These are phyloP conservation scores for Drosophila monieri DNA, from an alignment of 2,888 invertebrate genomes.

Conservation along the genomic window DNA sequence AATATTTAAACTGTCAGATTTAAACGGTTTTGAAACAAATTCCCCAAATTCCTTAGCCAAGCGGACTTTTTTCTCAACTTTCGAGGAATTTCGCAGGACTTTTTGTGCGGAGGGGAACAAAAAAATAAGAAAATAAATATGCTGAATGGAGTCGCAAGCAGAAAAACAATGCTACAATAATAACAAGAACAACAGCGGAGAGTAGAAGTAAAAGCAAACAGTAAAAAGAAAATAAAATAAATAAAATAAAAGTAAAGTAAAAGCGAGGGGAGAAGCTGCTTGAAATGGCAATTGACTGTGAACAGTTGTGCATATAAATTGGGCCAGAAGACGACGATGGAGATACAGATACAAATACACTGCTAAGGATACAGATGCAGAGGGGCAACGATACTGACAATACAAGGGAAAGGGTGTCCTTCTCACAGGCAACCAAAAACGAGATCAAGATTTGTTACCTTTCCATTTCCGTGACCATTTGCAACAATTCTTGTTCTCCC, in stretches of 20 bases:
- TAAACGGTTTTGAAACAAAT: background rate
- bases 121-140: slow-evolving; percentile 8
- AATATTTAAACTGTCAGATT: background rate
- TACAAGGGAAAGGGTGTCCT: background rate
- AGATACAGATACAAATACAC: slow-evolving; percentile 1
- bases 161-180: slow-evolving; percentile 1
- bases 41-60: background rate
- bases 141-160: slow-evolving; percentile 14
- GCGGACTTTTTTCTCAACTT: background rate
- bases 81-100: background rate
- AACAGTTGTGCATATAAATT: slow-evolving; percentile 46
- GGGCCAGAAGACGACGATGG: slow-evolving; percentile 5
- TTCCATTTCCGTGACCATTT: slow-evolving; percentile 52
- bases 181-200: slow-evolving; percentile 1
- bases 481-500: slow-evolving; percentile 27
- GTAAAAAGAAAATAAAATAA: slow-evolving; percentile 1
- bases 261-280: slow-evolving; percentile 25
- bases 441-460: slow-evolving; percentile 48
- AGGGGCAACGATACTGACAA: background rate
- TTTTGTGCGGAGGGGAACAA: background rate
- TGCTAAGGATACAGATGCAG: background rate
- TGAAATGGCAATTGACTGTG: slow-evolving; percentile 43
- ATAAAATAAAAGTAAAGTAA: slow-evolving; percentile 28
- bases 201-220: background rate
- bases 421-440: slow-evolving; percentile 30